A percentile compares a stretch with the other conserved stretches of the same genome.
phyloP scores from a whole-genome alignment of 2,113 vertebrate species.

The Seriola aureovittata region DNA sequence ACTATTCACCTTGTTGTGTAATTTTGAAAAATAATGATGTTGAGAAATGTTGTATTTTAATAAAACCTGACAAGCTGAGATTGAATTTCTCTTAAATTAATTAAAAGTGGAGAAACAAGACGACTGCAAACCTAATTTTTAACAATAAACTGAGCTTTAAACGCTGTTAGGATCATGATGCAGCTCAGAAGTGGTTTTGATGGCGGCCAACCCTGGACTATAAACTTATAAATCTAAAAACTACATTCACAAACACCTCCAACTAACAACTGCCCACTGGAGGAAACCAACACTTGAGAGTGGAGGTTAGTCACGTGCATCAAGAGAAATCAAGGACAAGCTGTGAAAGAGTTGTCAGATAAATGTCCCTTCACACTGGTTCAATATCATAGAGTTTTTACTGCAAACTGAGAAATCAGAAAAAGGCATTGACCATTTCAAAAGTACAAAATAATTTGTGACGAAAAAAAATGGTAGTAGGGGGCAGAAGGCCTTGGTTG shows the following conservation, averaged over 20 bases:
- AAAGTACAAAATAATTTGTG: neutral
- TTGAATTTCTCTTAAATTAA: neutral
- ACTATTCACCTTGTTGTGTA: neutral
- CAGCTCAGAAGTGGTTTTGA: neutral
- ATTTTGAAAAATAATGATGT: neutral
- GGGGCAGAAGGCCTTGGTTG: neutral
- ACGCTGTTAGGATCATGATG: neutral
- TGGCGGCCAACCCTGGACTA: neutral
- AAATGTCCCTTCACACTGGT: neutral
- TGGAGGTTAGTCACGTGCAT: neutral
- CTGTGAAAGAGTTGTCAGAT: conserved; percentile 13
- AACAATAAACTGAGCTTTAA: neutral
- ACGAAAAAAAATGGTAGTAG: neutral
- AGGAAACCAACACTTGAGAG: neutral
- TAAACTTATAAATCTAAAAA: neutral
- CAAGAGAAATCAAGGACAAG: conserved; percentile 22
- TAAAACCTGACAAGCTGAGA: neutral
- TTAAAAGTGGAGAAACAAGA: neutral
- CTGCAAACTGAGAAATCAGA: neutral
- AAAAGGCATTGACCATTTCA: neutral
- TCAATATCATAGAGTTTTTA: neutral
- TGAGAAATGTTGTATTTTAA: conserved; percentile 22
- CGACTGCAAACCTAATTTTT: neutral
- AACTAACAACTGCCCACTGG: neutral
- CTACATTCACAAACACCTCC: neutral